Base-by-base conservation (phyloP, 2,888 invertebrate genomes). In the Drosophila eohydei region DNA sequence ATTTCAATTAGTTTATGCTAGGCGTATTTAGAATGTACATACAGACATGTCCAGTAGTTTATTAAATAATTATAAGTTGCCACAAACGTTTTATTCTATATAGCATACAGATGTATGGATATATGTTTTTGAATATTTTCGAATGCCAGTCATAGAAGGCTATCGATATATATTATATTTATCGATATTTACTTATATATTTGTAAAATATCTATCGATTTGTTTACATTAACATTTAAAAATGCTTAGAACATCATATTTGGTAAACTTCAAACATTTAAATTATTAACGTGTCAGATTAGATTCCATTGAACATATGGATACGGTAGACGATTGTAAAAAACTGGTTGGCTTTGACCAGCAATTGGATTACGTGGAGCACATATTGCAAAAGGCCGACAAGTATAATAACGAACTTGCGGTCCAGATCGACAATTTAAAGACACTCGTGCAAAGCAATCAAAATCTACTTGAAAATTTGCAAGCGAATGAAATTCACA, bases 381-480 rank as follows among this genome's bases (percentile, higher is more conserved):
- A 40, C 6, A 44, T 70, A 40, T 28, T 86, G n/a, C 46, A 51
- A 7, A 68, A 36, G 41, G 65, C 80, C 16, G 43, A 63, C 14
- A 30, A 44, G 12, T 74, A 72, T 26, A 77, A 69, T n/a, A 34
- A 34, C 2, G 34, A 28, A 38, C 40, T 83, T 12, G 16, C 26
- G 3, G 28, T 3, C 0, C 68, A 75, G 2, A 60, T 75, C 5
- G 30, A 38, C 1, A 50, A 67, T 14, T 9, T 86, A 0, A 81
- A 76, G n/a, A 46, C 44, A 2, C 11, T 71, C 6, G 44, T 81
- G n/a, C 55, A 34, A 5, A 48, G 14, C 26, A 82, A 84, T 54
- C 55, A 55, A 32, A 46, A 7, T 4, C 21, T 57, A 3, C 48
- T 81, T 11, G 28, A 63, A 1, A 64, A 46, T 32, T 9, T 76